These are phyloP conservation scores for Plebejus anna DNA, from an alignment of 2,888 invertebrate genomes.

Conservation along the genomic window DNA sequence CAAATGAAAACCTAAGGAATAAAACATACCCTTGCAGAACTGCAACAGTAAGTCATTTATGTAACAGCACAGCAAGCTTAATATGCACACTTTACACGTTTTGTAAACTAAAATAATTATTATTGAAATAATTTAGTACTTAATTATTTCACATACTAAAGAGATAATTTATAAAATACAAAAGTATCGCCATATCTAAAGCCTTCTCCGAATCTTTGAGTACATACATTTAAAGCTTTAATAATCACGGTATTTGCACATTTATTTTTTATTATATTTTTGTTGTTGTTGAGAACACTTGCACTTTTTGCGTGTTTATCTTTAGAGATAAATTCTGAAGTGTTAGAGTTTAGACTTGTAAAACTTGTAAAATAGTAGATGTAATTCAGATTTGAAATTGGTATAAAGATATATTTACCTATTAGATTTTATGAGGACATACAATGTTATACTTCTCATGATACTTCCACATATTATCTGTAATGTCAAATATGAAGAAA, in stretches of 20 bases:
- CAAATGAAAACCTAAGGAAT: background rate
- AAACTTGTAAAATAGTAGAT: background rate
- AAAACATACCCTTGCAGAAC: background rate
- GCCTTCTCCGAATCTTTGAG: background rate
- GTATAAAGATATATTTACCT: background rate
- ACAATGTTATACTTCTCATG: background rate
- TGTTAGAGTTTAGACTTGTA: background rate
- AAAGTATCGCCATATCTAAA: background rate
- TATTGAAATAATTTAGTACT: background rate
- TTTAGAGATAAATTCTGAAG: background rate
- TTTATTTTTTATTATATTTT: background rate
- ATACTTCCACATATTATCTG: background rate
- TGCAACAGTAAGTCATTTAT: slow-evolving; percentile 8
- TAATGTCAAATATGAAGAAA: background rate
- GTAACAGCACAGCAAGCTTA: background rate
- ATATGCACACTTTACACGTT: background rate
- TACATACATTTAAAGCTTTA: background rate
- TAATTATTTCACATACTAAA: background rate
- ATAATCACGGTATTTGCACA: slow-evolving; percentile 1
- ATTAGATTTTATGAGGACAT: background rate
- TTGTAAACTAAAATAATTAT: background rate
- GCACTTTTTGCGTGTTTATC: background rate
- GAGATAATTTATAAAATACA: background rate
- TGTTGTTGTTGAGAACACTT: slow-evolving; percentile 1
- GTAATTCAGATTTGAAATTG: background rate